Base-by-base conservation (phyloP, 2,113 vertebrate genomes). In the Strix uralensis region DNA sequence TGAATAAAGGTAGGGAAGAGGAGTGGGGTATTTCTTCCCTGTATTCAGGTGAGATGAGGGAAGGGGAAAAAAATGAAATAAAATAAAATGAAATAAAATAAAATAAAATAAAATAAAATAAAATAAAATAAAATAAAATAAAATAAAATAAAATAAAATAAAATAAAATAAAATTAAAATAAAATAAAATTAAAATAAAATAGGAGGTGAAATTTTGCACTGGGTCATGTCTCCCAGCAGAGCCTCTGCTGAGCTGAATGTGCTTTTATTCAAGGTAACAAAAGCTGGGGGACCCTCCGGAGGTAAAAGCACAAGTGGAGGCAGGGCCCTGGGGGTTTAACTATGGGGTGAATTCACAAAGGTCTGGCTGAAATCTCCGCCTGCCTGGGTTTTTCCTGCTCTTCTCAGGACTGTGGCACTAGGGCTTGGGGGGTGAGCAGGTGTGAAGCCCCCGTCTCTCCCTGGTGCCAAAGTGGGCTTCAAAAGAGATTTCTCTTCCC, bases 261-360 rank as follows among this genome's bases (percentile, higher is more conserved):
- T 89, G 89, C 77, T 87, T 95, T 97, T 91, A 92, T 96, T 81
- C 49, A 87, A 87, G 94, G 93, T 95, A 96, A 95, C 86, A 94
- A 95, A 97, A 96, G 91, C 91, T 67, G 59, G 20, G 78, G 73
- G 79, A 94, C 13, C 10, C 57, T 94, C 69, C 1, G 10, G 94
- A 92, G 95, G 93, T 92, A 79, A 79, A 86, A 92, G 59, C 65
- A 29, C 79, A 65, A 91, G 80, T 13, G 80, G 75, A 94, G 72
- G 86, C 80, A 88, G 86, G 59, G 88, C 83, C 67, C 86, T n/a
- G 75, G 72, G 34, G 63, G 26, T 80, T 90, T 57, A 46, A 74
- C 57, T n/a, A 2, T 0, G 20, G 90, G 82, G 58, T 51, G 66
- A 71, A 89, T 67, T 79, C 81, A 21, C 5, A 1, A 38, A 40